Evolutionary conservation across 2,888 invertebrate genomes (phyloP).

Genomic region (Hyalella azteca): DNA sequence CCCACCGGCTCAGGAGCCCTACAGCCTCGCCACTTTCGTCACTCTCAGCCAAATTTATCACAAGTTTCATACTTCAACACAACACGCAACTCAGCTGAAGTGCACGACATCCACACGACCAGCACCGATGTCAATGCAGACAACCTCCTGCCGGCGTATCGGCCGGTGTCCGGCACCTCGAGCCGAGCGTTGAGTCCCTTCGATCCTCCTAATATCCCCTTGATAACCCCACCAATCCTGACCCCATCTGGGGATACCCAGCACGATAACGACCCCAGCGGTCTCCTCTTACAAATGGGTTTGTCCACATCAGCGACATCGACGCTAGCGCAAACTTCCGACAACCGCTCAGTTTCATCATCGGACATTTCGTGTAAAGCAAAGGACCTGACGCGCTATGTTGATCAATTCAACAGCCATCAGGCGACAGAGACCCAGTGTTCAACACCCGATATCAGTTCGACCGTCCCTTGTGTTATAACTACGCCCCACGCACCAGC

Average conservation of each 20-base stretch:
- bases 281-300: not conserved
- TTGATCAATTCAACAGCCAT: not conserved
- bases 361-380: not conserved
- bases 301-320: not conserved
- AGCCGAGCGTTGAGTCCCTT: constrained; percentile 20
- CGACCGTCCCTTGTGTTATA: not conserved
- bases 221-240: constrained; percentile 29
- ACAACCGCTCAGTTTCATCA: not conserved
- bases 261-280: constrained; percentile 18
- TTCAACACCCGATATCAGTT: not conserved
- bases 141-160: not conserved
- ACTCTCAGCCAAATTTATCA: constrained; percentile 30
- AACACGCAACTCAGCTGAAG: constrained; percentile 4
- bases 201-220: constrained; percentile 26
- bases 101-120: not conserved
- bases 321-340: not conserved
- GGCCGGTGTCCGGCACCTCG: constrained; percentile 22
- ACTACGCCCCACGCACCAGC: too few species aligned
- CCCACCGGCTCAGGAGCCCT: not conserved
- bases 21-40: constrained; percentile 1
- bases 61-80: constrained; percentile 9
- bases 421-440: not conserved
- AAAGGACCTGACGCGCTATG: not conserved
- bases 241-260: not conserved
- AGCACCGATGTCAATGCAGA: not conserved